Conservation (phyloP, 2,888 invertebrate species). For the Neocrepidodera transversa region DNA sequence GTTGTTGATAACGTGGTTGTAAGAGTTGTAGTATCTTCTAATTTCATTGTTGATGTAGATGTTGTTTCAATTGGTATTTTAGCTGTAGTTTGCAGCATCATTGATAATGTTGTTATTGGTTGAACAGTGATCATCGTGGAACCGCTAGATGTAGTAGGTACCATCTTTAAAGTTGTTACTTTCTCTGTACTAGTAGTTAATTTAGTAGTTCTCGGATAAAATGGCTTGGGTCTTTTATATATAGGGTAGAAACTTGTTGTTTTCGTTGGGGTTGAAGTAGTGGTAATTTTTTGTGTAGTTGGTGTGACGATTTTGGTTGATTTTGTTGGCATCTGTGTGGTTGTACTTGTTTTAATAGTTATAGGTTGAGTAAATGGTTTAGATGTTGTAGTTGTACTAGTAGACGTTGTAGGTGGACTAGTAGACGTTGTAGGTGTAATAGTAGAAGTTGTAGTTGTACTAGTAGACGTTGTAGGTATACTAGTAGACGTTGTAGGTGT, state of each 20-base stretch:
- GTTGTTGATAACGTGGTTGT: neutral
- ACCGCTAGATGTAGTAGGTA: neutral
- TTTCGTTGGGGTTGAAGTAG: neutral
- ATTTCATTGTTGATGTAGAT: neutral
- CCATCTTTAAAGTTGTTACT: neutral
- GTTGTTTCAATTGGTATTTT: slow-evolving; percentile 7
- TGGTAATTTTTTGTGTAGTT: neutral
- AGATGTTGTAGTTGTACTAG: neutral
- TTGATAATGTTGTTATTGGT: neutral
- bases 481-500: neutral
- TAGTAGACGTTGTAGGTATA: neutral
- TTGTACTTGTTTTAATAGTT: neutral
- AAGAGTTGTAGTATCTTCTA: slow-evolving; percentile 8
- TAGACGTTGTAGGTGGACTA: neutral
- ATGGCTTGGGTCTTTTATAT: neutral
- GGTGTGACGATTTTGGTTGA: neutral
- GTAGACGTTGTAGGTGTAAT: neutral
- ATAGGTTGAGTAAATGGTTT: too few relatives aligned
- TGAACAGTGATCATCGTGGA: neutral
- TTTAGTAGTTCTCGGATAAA: neutral
- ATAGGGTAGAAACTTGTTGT: neutral
- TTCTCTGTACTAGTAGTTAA: neutral
- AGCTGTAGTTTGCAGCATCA: neutral
- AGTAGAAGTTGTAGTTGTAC: neutral
- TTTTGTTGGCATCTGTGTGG: neutral